Percentiles rank a stretch among this genome's conserved stretches.
Evolutionary conservation across 2,113 vertebrate species (phyloP).

Genomic region (Burhinus bistriatus): DNA sequence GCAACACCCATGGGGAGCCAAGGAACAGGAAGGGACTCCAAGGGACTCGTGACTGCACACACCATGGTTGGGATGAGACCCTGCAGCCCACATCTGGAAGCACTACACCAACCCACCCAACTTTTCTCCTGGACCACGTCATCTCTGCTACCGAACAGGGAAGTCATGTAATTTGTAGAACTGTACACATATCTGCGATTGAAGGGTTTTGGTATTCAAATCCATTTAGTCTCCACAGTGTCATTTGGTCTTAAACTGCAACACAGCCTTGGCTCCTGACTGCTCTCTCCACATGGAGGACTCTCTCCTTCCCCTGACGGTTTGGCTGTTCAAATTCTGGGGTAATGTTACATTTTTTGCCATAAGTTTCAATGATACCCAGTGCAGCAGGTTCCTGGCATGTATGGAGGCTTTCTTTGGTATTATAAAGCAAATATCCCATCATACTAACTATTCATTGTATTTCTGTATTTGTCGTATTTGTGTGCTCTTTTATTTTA

Average conservation of each 20-base stretch:
- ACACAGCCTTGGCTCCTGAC: neutral
- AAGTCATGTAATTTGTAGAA: neutral
- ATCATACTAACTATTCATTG: neutral
- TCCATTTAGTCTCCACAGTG: neutral
- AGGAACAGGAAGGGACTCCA: neutral
- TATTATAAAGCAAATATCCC: neutral
- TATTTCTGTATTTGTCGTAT: neutral
- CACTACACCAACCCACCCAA: fast-evolving
- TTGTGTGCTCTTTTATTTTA: neutral
- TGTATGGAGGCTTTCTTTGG: neutral
- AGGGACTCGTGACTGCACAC: neutral
- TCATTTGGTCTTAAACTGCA: neutral
- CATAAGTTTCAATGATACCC: neutral
- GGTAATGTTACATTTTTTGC: neutral
- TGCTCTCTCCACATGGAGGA: neutral
- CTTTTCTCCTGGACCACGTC: neutral
- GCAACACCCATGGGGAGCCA: neutral
- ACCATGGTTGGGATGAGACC: neutral
- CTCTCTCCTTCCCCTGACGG: neutral
- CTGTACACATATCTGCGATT: neutral
- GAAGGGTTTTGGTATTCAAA: neutral
- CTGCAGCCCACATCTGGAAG: neutral
- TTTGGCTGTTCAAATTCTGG: neutral
- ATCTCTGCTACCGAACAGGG: neutral
- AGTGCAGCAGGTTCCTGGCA: neutral